Percentiles rank a stretch among this genome's conserved stretches.
Evolutionary conservation across 2,888 invertebrate genomes (phyloP).

Genomic region (Rhorus exstirpatorius): DNA sequence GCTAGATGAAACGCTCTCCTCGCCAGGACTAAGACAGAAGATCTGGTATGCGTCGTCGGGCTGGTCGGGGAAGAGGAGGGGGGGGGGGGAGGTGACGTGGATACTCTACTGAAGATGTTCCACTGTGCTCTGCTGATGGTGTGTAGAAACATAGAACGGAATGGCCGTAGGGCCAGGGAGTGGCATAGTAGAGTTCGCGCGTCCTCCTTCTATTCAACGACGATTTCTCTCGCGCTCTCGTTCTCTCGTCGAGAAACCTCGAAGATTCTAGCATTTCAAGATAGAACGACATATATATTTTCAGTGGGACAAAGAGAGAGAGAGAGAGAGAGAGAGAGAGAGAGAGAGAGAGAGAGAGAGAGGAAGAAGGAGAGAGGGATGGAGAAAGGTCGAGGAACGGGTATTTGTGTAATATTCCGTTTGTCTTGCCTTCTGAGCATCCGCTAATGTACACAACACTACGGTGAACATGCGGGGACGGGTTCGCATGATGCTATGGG

Average conservation of each 20-base stretch:
- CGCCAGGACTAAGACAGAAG: slow-evolving; percentile 65
- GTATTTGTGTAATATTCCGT: slow-evolving; percentile 86
- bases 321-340: slow-evolving; percentile 42
- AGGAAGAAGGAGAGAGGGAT: slow-evolving; percentile 12
- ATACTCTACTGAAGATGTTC: slow-evolving; percentile 47
- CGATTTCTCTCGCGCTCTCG: slow-evolving; percentile 46
- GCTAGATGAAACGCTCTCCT: slow-evolving; percentile 81
- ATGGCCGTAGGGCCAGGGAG: slow-evolving; percentile 69
- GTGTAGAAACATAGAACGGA: slow-evolving; percentile 58
- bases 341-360: background rate
- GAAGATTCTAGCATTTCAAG: slow-evolving; percentile 54
- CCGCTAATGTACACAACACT: slow-evolving; percentile 86
- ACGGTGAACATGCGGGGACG: slow-evolving; percentile 69
- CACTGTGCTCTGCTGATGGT: slow-evolving; percentile 52
- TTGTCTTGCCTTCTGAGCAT: slow-evolving; percentile 86
- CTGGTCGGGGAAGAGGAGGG: slow-evolving; percentile 50
- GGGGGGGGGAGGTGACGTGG: slow-evolving; percentile 50
- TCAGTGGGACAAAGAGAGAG: slow-evolving; percentile 1
- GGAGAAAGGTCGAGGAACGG: slow-evolving; percentile 71
- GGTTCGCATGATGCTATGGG: slow-evolving; percentile 64
- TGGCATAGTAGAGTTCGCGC: slow-evolving; percentile 50
- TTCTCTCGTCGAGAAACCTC: slow-evolving; percentile 60
- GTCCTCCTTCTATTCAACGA: slow-evolving; percentile 43
- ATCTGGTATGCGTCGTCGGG: slow-evolving; percentile 63
- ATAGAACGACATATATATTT: slow-evolving; percentile 59